Conservation (phyloP, 2,797 vertebrate species). For the Pangasius sanitwongsei region DNA sequence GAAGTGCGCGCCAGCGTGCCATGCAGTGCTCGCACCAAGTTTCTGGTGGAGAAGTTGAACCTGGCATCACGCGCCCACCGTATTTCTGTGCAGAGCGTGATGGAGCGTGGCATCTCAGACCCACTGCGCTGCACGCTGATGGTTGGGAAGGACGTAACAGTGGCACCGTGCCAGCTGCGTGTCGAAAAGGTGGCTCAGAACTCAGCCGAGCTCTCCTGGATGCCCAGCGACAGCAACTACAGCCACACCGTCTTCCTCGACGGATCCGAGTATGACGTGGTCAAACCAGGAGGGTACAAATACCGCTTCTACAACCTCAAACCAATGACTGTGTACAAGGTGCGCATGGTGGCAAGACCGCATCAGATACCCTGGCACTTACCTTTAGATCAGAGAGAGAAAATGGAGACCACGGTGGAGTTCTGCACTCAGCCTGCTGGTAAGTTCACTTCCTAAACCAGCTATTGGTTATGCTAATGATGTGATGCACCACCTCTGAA, state of each 20-base stretch:
- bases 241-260: conserved; percentile 95
- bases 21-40: conserved; percentile 88
- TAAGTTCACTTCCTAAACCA: conserved; percentile 63
- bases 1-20: conserved; percentile 88
- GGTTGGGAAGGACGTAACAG: conserved; percentile 93
- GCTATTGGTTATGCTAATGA: not conserved
- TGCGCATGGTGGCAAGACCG: conserved; percentile 90
- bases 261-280: conserved; percentile 89
- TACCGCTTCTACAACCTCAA: conserved; percentile 93
- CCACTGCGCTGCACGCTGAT: conserved; percentile 91
- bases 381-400: conserved; percentile 90
- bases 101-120: conserved; percentile 87
- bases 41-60: conserved; percentile 94
- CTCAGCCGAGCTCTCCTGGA: conserved; percentile 92
- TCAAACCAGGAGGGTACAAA: conserved; percentile 88
- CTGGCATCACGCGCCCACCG: conserved; percentile 85
- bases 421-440: conserved; percentile 95
- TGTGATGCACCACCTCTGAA: not conserved
- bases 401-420: conserved; percentile 90
- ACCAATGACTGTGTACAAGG: conserved; percentile 89
- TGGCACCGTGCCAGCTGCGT: conserved; percentile 89
- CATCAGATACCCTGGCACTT: conserved; percentile 99
- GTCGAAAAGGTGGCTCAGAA: conserved; percentile 88
- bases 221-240: conserved; percentile 97
- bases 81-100: conserved; percentile 91